These are phyloP conservation scores for Silvanus unidentatus DNA, from an alignment of 2,888 invertebrate genomes.

Conservation along the genomic window DNA sequence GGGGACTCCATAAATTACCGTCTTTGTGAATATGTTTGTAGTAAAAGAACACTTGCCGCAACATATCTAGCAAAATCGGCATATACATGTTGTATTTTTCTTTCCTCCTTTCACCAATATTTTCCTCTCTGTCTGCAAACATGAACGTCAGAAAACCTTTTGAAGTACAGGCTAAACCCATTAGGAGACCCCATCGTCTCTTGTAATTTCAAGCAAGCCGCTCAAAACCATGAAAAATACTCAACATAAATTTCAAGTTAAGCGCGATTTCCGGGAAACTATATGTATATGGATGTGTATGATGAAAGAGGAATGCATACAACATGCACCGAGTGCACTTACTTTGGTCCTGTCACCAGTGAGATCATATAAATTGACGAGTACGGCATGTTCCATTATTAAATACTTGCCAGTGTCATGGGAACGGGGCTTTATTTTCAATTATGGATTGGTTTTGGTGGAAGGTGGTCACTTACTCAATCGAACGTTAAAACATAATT, in stretches of 20 bases:
- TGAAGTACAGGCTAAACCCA: conserved; percentile 40
- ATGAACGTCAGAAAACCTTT: conserved; percentile 35
- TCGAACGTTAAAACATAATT: no score
- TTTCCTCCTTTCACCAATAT: not conserved
- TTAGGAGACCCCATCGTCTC: conserved; percentile 39
- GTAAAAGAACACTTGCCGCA: conserved; percentile 13
- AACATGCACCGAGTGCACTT: no score
- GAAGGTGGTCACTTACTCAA: no score
- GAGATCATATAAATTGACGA: not conserved
- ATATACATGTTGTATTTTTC: not conserved
- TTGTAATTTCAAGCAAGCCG: conserved; percentile 38
- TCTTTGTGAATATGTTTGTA: not conserved
- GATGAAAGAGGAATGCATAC: no score
- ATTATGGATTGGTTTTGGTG: no score
- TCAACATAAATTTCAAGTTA: conserved; percentile 38
- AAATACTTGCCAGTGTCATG: conserved; percentile 1
- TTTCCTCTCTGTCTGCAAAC: conserved; percentile 23
- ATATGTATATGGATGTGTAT: conserved; percentile 8
- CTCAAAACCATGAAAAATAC: conserved; percentile 40
- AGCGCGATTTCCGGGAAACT: conserved; percentile 40
- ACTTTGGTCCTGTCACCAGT: no score
- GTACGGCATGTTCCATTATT: not conserved
- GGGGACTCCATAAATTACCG: conserved; percentile 15
- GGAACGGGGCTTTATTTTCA: no score
- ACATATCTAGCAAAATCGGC: conserved; percentile 10